phyloP scores from a whole-genome alignment of 2,113 vertebrate genomes.

The Nymphicus hollandicus region DNA sequence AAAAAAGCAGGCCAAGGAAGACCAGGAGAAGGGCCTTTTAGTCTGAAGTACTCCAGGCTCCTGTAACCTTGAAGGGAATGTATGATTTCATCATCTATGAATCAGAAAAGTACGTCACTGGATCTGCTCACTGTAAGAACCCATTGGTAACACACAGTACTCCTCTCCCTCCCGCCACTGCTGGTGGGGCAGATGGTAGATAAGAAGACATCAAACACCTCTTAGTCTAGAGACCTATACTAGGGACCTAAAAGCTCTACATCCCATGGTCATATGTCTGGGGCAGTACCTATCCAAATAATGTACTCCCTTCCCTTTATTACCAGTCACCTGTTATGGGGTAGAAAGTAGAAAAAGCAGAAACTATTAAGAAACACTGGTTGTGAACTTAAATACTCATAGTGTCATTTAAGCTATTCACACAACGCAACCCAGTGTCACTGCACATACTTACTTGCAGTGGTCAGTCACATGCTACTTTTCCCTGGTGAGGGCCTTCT shows the following conservation, averaged over 20 bases:
- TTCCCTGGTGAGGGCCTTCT: not conserved
- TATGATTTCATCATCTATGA: not conserved
- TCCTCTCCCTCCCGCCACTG: not conserved
- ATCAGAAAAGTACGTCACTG: not conserved
- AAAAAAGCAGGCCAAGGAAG: not conserved
- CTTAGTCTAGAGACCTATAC: not conserved
- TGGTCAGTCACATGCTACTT: not conserved
- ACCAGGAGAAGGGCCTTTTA: not conserved
- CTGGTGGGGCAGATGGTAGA: not conserved
- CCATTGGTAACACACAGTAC: accelerated
- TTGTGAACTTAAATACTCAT: not conserved
- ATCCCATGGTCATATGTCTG: accelerated
- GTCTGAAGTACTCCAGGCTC: not conserved
- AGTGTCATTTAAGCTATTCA: not conserved
- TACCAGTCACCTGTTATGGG: not conserved
- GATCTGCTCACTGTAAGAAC: not conserved
- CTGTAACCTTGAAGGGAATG: not conserved
- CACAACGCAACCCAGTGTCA: not conserved
- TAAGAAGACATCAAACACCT: not conserved
- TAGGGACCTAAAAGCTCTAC: not conserved
- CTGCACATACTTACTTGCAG: not conserved
- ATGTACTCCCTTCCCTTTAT: not conserved
- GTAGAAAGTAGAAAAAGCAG: not conserved
- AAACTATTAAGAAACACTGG: not conserved
- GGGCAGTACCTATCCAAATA: not conserved